A percentile compares a stretch with the other conserved stretches of the same genome.
Conservation (phyloP, 2,797 vertebrate genomes). For the Pseudocheirus occidentalis region DNA sequence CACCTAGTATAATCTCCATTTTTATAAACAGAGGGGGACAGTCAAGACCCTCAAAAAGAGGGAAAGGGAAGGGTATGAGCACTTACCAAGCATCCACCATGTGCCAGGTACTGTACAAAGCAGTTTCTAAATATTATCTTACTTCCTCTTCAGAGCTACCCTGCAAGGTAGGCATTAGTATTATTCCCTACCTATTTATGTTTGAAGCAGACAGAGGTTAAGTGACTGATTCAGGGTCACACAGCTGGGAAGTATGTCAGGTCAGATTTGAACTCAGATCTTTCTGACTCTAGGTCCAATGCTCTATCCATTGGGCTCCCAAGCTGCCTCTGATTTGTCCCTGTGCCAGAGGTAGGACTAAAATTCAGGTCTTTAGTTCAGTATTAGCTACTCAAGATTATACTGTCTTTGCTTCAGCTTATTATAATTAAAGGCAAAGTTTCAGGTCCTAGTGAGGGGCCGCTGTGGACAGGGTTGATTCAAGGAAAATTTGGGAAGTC, state of each 20-base stretch:
- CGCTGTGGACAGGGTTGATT: background rate
- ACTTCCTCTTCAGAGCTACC: background rate
- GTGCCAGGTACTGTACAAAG: background rate
- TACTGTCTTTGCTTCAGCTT: background rate
- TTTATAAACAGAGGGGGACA: background rate
- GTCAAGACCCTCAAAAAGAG: background rate
- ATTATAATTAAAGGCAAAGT: background rate
- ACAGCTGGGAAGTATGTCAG: background rate
- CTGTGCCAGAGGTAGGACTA: background rate
- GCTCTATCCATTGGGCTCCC: background rate
- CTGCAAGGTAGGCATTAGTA: background rate
- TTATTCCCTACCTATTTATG: background rate
- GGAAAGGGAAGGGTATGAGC: background rate
- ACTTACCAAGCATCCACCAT: background rate
- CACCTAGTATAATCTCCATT: background rate
- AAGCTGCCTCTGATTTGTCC: background rate
- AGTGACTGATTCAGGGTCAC: background rate
- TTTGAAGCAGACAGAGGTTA: background rate
- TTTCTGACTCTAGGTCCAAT: background rate
- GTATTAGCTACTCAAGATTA: background rate
- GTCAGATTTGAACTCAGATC: background rate
- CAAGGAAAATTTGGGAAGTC: background rate
- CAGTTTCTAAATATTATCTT: background rate
- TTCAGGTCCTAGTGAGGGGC: background rate
- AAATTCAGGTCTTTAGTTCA: background rate